These are phyloP conservation scores for Molossus alvarezi DNA, from an alignment of 2,797 vertebrate species.

Conservation along the genomic window DNA sequence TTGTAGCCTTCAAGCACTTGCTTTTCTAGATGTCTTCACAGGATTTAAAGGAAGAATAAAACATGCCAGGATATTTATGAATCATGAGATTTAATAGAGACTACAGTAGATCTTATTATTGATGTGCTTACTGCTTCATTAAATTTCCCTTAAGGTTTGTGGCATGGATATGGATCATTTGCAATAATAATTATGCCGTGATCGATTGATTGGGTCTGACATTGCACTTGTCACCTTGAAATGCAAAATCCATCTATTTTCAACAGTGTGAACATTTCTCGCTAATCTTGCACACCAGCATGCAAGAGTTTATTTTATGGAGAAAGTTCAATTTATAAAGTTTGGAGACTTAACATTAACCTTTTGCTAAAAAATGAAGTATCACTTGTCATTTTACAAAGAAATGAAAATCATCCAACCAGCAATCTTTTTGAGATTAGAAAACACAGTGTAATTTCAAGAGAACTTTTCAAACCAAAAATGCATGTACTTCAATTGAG, in stretches of 20 bases:
- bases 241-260: conserved; percentile 92
- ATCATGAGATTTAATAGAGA: conserved; percentile 90
- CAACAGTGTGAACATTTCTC: conserved; percentile 83
- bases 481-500: conserved; percentile 47
- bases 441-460: conserved; percentile 84
- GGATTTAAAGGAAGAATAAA: conserved; percentile 87
- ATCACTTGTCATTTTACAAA: conserved; percentile 85
- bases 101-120: conserved; percentile 91
- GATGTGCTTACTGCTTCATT: conserved; percentile 93
- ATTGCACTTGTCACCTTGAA: conserved; percentile 93
- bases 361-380: conserved; percentile 89
- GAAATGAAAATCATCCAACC: conserved; percentile 86
- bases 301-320: conserved; percentile 86
- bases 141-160: conserved; percentile 93
- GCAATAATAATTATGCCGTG: conserved; percentile 94
- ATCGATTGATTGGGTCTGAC: conserved; percentile 94
- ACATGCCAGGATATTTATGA: conserved; percentile 89
- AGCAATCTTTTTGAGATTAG: conserved; percentile 85
- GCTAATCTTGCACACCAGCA: conserved; percentile 81
- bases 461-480: conserved; percentile 72
- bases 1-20: conserved; percentile 64
- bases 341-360: conserved; percentile 87
- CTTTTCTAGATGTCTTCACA: conserved; percentile 83
- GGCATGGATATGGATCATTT: conserved; percentile 93
- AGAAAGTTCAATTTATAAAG: conserved; percentile 86